phyloP scores from a whole-genome alignment of 2,113 vertebrate species.

The Oostethus manadensis region DNA sequence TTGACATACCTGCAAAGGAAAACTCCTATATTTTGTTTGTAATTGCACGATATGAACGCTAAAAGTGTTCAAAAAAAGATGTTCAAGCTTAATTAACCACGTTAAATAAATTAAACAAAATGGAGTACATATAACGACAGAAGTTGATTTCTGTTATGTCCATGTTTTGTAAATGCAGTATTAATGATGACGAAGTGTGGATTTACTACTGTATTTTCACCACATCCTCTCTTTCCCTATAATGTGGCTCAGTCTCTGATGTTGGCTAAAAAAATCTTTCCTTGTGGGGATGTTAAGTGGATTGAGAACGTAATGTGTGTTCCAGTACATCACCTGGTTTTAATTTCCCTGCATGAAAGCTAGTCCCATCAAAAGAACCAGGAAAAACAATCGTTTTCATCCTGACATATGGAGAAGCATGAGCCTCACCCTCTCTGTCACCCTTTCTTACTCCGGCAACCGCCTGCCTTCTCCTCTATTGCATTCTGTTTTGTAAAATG shows the following conservation, averaged over 20 bases:
- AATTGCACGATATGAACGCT: no score
- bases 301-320: slow-evolving; percentile 80
- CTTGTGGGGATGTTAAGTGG: slow-evolving; percentile 74
- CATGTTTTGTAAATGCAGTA: neutral
- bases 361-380: slow-evolving; percentile 87
- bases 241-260: slow-evolving; percentile 89
- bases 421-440: slow-evolving; percentile 49
- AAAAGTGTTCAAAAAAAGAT: no score
- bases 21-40: no score
- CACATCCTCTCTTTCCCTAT: slow-evolving; percentile 80
- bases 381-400: slow-evolving; percentile 83
- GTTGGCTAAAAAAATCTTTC: slow-evolving; percentile 78
- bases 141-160: neutral
- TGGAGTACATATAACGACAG: neutral
- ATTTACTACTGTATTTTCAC: slow-evolving; percentile 61
- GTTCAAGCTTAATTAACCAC: neutral
- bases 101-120: neutral
- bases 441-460: slow-evolving; percentile 13
- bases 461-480: neutral
- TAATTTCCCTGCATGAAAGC: slow-evolving; percentile 98
- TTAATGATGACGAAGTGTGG: slow-evolving; percentile 1
- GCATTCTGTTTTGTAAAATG: slow-evolving; percentile 25
- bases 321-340: slow-evolving; percentile 92
- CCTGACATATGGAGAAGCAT: slow-evolving; percentile 77
- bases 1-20: neutral